Evolutionary conservation across 2,797 vertebrate species (phyloP), one percentile per base, ranked within the genome.

Genomic region (Spea hammondii): DNA sequence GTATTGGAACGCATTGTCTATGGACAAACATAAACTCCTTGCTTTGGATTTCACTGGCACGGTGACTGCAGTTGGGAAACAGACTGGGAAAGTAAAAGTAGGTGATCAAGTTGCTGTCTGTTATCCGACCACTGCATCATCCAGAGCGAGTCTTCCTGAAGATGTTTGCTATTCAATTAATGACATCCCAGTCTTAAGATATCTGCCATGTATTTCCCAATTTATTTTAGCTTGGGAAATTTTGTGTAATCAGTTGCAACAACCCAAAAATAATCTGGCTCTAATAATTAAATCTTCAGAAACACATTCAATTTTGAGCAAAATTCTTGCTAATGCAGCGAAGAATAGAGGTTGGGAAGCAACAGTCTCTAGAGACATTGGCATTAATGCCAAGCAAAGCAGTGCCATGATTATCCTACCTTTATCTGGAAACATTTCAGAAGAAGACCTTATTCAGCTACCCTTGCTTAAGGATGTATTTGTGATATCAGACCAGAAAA

Each of bases 141-240:
- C 90, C 13, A 92, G 86, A 79, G 50, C 93, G 47, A 71, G 10
- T 14, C 76, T 96, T 84, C 94, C 95, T 60, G 93, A 90, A 83
- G 69, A 81, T 5, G 86, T 84, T 55, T 96, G 94, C 83, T 94
- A 91, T 75, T 87, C 68, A 69, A 89, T 88, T 10, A 91, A 87
- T 72, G 92, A 83, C 72, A 83, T 93, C 49, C 86, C 86, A 0
- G 90, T 90, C 74, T 84, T 97, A 74, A 89, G 86, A 85, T 89
- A 88, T 9, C 84, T 84, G 7, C 94, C 94, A 4, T 96, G 94
- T 74, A 47, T 95, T 68, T 97, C 95, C 5, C 94, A 90, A 77
- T 92, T 95, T 74, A 82, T 94, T 64, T 73, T 95, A 67, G 92
- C 94, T 0, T 94, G 95, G 95, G 89, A 93, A 85, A 91, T 96